Base-by-base conservation (phyloP, 2,113 vertebrate species). In the Meleagris gallopavo region DNA sequence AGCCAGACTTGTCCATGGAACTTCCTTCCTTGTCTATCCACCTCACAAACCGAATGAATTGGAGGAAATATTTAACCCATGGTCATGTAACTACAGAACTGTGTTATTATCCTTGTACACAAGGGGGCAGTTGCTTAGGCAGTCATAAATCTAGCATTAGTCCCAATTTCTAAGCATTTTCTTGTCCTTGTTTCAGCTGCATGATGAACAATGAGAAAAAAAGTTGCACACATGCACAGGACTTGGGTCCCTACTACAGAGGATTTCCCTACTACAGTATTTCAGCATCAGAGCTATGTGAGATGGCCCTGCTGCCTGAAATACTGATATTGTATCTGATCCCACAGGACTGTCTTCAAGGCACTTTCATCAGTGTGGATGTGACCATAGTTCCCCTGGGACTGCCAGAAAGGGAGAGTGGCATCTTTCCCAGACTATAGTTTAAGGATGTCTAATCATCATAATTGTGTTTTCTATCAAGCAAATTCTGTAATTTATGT, bases 51-150 rank as follows among this genome's bases (percentile, higher is more conserved):
- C 12, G 40, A 57, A 15, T 14, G 46, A 61, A 71, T 30, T 27
- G 30, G 48, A 8, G 21, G 11, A 64, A 46, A 29, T 27, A 19
- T 25, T 25, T 54, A 71, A 32, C 9, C 48, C 62, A 8, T 55
- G 46, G 30, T n/a, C 29, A 0, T 11, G 21, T 60, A 86, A 2
- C 38, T 61, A 1, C 11, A n/a, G 50, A 69, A 50, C 57, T 95
- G 88, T 84, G 57, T 61, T 95, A 43, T 75, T 75, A 12, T 54
- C 6, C 34, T 79, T 69, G 86, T 32, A 88, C 95, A 94, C 93
- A 93, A 96, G 94, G 69, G 93, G 93, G 94, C 94, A 71, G 72
- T 67, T 89, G 5, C 10, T 9, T 60, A 80, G 64, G 65, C 64
- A 80, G 60, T 36, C 15, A 14, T 67, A 40, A 87, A 91, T 85